Evolutionary conservation across 2,113 vertebrate genomes (phyloP), one percentile per base, ranked within the genome.

Genomic region (Thermophis baileyi): DNA sequence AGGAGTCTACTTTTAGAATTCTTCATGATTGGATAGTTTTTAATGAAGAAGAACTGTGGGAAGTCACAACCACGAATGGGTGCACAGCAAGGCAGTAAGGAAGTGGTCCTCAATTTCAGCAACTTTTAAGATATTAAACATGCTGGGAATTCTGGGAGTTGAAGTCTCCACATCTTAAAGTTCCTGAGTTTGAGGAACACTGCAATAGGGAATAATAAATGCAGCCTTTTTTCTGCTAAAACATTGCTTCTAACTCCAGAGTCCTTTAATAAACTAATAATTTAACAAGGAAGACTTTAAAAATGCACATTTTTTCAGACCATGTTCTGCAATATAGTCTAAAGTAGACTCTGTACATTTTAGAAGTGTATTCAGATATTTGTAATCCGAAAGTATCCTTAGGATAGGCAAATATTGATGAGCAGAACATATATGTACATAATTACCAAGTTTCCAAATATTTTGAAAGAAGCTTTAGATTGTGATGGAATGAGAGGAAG

Each of bases 391-490:
- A 89, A 74, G 10, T 40, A 35, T 30, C 20, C 3, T 14, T 16
- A 4, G 50, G 53, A 6, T 49, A 16, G 27, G 40, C 27, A 40
- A 55, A 35, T n/a, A 7, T 92, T 85, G 35, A 18, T 1, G 25
- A 27, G 27, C 12, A 8, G 35, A 50, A 81, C 27, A 25, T 24
- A 49, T 7, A 49, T 49, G 40, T 46, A 85, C 1, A 2, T 60
- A 51, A 60, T 40, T 86, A 40, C n/a, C 53, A 27, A 50, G 30
- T 85, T 46, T n/a, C 86, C n/a, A 92, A 89, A 81, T 47, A 74
- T 44, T 51, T 18, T 25, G 69, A 74, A 30, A n/a, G 50, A 89
- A 55, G n/a, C 88, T 47, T 44, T 81, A 95, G 94, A 94, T 95
- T 94, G 94, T 27, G 35, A 60, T 91, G 85, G 40, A 93, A 91